These are phyloP conservation scores for Okamejei kenojei DNA, from an alignment of 2,797 vertebrate species.

Conservation along the genomic window DNA sequence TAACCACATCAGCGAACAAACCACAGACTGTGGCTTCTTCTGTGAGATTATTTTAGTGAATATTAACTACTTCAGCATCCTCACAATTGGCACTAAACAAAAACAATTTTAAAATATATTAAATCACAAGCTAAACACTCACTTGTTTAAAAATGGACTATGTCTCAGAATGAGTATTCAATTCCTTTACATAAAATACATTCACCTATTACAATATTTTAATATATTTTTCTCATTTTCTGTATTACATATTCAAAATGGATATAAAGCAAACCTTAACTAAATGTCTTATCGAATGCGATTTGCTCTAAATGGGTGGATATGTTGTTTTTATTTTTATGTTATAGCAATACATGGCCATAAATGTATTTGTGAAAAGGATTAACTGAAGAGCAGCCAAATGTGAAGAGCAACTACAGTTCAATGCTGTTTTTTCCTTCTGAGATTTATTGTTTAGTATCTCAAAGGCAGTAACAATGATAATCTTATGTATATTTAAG, in stretches of 20 bases:
- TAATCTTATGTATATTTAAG: too few relatives aligned
- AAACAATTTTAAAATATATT: neutral
- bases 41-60: neutral
- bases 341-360: neutral
- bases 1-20: neutral
- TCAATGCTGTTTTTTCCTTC: too few relatives aligned
- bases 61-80: neutral
- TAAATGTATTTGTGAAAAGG: neutral
- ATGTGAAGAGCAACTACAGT: too few relatives aligned
- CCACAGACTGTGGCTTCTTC: neutral
- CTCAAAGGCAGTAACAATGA: too few relatives aligned
- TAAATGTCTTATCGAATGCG: neutral
- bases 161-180: neutral
- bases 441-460: too few relatives aligned
- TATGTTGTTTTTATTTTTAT: neutral
- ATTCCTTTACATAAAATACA: neutral
- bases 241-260: neutral
- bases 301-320: neutral
- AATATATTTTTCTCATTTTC: too few relatives aligned
- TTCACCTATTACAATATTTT: neutral
- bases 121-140: neutral
- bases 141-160: neutral
- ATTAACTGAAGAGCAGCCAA: neutral
- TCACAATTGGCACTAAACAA: neutral
- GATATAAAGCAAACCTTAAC: neutral